Base-by-base conservation (phyloP, 1,140 invertebrate species). In the Nautilus pompilius region DNA sequence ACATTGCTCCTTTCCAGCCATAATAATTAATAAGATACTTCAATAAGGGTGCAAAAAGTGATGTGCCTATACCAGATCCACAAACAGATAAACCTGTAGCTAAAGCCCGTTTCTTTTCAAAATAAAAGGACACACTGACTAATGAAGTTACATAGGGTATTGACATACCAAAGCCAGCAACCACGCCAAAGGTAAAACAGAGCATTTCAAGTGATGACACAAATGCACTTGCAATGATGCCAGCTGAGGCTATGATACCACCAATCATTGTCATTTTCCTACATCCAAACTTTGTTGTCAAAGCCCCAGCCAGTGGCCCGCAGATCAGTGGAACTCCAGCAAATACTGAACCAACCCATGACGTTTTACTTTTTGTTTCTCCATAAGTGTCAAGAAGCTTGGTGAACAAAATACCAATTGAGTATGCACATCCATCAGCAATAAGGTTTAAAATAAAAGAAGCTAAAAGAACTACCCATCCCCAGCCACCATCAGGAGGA, bases 391-490 rank as follows among this genome's bases (percentile, higher is more conserved):
- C 84, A 41, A 93, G 89, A 63, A 98, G 90, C 74, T 93, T 89
- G 10, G 87, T 68, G 62, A 73, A 80, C 10, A 82, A 58, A 53
- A 82, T 72, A 28, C 83, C 83, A 72, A 84, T 85, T n/a, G 83
- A 81, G 67, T 82, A 86, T 22, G 78, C 71, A 57, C 83, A 74
- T 28, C 95, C 95, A 82, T 98, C 95, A 29, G 92, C 92, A 69
- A 96, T 95, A 20, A 96, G 83, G 76, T 95, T 95, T 41, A 94
- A 90, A 82, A 94, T 87, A 76, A 96, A 96, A 0, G 93, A 90
- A 2, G 93, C 89, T 5, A 90, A 80, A 0, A 96, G 92, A 0
- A 80, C 90, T 86, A 79, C 89, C 91, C 60, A 96, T 85, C 76
- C 94, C 86, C 64, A 95, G 30, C 92, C 92, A 32, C 92, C 92